Conservation (phyloP, 2,888 invertebrate genomes). For the Andrena flavipes region DNA sequence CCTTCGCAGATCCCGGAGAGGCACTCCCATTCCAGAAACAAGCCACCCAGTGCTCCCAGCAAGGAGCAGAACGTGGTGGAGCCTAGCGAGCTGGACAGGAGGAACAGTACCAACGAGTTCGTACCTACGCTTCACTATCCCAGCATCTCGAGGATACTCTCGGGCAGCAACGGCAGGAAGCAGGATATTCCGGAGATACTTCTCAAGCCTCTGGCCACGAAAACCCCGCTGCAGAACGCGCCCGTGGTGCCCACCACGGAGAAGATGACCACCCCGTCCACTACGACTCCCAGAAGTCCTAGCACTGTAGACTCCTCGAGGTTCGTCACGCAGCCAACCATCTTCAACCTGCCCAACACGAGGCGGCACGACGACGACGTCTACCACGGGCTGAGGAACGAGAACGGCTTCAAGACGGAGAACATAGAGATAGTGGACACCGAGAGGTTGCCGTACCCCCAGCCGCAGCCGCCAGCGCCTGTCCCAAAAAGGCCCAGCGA, state of each 20-base stretch:
- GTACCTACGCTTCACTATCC: constrained; percentile 91
- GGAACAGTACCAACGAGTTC: constrained; percentile 86
- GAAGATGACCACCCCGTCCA: constrained; percentile 73
- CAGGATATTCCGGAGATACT: constrained; percentile 93
- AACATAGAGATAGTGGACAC: constrained; percentile 81
- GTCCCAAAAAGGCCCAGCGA: constrained; percentile 77
- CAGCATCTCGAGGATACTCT: constrained; percentile 93
- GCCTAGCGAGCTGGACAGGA: constrained; percentile 69
- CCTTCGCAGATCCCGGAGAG: constrained; percentile 75
- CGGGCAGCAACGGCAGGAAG: constrained; percentile 93
- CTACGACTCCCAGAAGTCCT: constrained; percentile 55
- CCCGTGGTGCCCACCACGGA: constrained; percentile 84
- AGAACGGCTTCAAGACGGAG: constrained; percentile 76
- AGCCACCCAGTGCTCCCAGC: constrained; percentile 74
- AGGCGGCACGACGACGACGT: constrained; percentile 76
- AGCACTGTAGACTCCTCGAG: constrained; percentile 60
- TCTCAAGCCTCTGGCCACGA: constrained; percentile 85
- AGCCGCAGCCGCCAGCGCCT: constrained; percentile 81
- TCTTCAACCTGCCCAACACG: constrained; percentile 81
- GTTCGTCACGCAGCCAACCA: constrained; percentile 80
- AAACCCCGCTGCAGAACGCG: constrained; percentile 81
- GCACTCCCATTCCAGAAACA: constrained; percentile 74
- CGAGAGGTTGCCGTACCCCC: constrained; percentile 81
- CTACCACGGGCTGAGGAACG: constrained; percentile 71
- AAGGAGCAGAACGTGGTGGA: constrained; percentile 74